Percentiles rank a stretch among this genome's conserved stretches.
phyloP scores from a whole-genome alignment of 2,113 vertebrate species.

The Gnathonemus echidnorhynchus region DNA sequence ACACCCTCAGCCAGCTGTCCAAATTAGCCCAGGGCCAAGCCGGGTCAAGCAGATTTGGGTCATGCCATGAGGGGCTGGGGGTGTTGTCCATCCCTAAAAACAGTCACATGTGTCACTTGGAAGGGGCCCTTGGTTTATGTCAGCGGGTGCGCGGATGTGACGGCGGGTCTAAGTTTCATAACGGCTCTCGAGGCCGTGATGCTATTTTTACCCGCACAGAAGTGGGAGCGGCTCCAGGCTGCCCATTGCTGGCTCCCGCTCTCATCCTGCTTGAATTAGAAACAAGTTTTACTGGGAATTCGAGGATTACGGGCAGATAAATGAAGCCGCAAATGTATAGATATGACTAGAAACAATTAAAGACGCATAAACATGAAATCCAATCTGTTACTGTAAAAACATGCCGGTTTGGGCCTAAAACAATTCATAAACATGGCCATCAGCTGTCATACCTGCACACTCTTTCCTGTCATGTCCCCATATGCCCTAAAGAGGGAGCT shows the following conservation, averaged over 20 bases:
- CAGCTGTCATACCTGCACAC: not conserved
- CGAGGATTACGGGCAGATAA: not conserved
- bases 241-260: not conserved
- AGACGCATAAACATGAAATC: not conserved
- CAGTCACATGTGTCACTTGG: slow-evolving; percentile 2
- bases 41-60: slow-evolving; percentile 11
- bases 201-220: slow-evolving; percentile 5
- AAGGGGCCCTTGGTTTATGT: not conserved
- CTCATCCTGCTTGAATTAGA: not conserved
- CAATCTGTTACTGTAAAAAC: not conserved
- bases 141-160: not conserved
- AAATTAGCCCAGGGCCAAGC: slow-evolving; percentile 12
- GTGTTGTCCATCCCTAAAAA: not conserved
- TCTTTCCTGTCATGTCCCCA: not conserved
- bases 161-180: not conserved
- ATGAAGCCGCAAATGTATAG: not conserved
- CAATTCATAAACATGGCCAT: not conserved
- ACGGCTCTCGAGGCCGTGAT: not conserved
- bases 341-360: not conserved
- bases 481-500: slow-evolving; percentile 2
- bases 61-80: not conserved
- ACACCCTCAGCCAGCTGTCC: not conserved
- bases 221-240: not conserved
- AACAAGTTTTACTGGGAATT: not conserved
- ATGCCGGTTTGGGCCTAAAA: not conserved